Percentiles rank a stretch among this genome's conserved stretches.
Conservation (phyloP, 2,888 invertebrate genomes). For the Macrophya annulata region DNA sequence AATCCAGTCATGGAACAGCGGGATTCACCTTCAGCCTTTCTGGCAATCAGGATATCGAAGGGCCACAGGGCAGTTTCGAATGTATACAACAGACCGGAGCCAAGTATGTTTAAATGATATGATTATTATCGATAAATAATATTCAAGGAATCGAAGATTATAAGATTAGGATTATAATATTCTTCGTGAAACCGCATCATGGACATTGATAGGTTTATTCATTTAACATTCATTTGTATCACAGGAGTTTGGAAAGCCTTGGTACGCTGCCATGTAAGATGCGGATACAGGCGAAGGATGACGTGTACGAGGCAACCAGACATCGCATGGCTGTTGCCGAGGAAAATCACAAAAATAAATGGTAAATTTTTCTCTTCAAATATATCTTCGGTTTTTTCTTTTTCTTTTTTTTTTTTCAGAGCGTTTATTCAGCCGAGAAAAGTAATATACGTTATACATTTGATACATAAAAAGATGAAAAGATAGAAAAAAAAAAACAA, state of each 20-base stretch:
- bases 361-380: slow-evolving; percentile 80
- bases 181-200: neutral
- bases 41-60: slow-evolving; percentile 90
- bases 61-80: slow-evolving; percentile 95
- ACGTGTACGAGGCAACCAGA: slow-evolving; percentile 96
- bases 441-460: neutral
- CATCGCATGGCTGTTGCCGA: slow-evolving; percentile 95
- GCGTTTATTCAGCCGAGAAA: neutral
- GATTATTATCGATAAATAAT: neutral
- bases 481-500: neutral
- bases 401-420: neutral
- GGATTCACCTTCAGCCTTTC: slow-evolving; percentile 91
- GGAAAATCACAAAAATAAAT: slow-evolving; percentile 96
- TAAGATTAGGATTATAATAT: no score
- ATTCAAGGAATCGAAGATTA: no score
- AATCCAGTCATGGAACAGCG: slow-evolving; percentile 80
- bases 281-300: slow-evolving; percentile 96
- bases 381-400: slow-evolving; percentile 59
- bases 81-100: slow-evolving; percentile 89
- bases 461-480: neutral
- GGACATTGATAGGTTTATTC: slow-evolving; percentile 21
- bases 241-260: slow-evolving; percentile 88
- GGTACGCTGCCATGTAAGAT: slow-evolving; percentile 94
- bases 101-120: slow-evolving; percentile 73
- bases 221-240: slow-evolving; percentile 64